Evolutionary conservation across 2,797 vertebrate genomes (phyloP).

Genomic region (Channa striata): DNA sequence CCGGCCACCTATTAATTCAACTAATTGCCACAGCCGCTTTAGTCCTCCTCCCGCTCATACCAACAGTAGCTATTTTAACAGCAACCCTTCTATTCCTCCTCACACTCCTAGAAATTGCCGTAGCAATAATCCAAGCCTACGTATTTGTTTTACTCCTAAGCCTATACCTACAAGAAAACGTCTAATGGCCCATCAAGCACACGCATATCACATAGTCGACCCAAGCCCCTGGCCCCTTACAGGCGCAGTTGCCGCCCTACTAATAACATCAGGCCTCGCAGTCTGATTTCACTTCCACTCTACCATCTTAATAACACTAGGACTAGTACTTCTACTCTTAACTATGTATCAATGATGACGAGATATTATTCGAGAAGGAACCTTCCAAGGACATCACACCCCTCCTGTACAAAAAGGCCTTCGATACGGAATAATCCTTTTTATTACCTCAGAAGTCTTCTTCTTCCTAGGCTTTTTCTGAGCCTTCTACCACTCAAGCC

Average conservation of each 20-base stretch:
- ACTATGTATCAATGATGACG: conserved; percentile 73
- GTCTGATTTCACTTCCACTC: conserved; percentile 65
- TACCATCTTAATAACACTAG: fast-evolving
- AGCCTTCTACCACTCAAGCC: conserved; percentile 58
- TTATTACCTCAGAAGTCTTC: conserved; percentile 59
- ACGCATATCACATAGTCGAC: conserved; percentile 71
- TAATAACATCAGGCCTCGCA: conserved; percentile 61
- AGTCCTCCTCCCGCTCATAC: fast-evolving
- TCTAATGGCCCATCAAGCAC: conserved; percentile 75
- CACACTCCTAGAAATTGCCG: conserved; percentile 8
- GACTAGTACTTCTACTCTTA: fast-evolving
- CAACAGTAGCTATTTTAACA: fast-evolving
- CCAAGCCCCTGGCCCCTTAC: conserved; percentile 67
- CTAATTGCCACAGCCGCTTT: conserved; percentile 5
- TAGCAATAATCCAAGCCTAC: conserved; percentile 64
- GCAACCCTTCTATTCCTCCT: fast-evolving
- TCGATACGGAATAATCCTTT: conserved; percentile 48
- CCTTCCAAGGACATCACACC: conserved; percentile 66
- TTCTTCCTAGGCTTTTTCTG: conserved; percentile 72
- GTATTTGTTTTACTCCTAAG: conserved; percentile 50
- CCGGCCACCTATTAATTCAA: conserved; percentile 23
- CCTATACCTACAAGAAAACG: conserved; percentile 69
- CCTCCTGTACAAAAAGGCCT: conserved; percentile 50
- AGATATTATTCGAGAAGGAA: conserved; percentile 62
- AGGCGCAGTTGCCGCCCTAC: conserved; percentile 48